Conservation (phyloP, 1,140 invertebrate genomes). For the Bombyx mori region ASM3026992v2 NC_085116.1:8983501-8984000, state of each 20-base stretch:
- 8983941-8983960: too few relatives aligned
- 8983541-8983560: slow-evolving; percentile 3
- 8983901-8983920: slow-evolving; percentile 31
- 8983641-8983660: slow-evolving; percentile 56
- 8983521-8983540: neutral
- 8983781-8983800: too few relatives aligned
- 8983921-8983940: neutral
- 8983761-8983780: too few relatives aligned
- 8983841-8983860: slow-evolving; percentile 36
- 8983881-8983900: slow-evolving; percentile 28
- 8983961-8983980: too few relatives aligned
- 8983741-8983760: neutral
- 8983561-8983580: slow-evolving; percentile 1
- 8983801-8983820: slow-evolving; percentile 7
- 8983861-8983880: too few relatives aligned
- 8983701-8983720: slow-evolving; percentile 58
- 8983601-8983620: slow-evolving; percentile 48
- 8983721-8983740: slow-evolving; percentile 28
- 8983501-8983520: neutral
- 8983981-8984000: too few relatives aligned
- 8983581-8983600: neutral
- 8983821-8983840: slow-evolving; percentile 42
- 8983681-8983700: slow-evolving; percentile 27
- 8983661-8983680: slow-evolving; percentile 37
- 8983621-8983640: slow-evolving; percentile 49